Evolutionary conservation across 2,113 vertebrate genomes (phyloP).

Genomic region (Grus americana): DNA sequence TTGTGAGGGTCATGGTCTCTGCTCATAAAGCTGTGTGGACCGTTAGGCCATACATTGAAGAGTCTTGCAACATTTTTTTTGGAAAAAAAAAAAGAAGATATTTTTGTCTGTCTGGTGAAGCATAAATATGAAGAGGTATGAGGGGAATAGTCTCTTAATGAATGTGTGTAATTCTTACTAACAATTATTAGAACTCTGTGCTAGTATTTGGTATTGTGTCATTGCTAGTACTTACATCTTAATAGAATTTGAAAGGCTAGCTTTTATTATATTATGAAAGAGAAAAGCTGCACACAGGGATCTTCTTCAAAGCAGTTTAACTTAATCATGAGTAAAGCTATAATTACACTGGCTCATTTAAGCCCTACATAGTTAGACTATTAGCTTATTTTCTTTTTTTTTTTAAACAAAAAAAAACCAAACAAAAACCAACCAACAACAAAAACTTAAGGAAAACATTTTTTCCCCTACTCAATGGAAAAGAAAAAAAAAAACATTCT

Average conservation of each 20-base stretch:
- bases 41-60: not conserved
- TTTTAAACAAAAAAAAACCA: not conserved
- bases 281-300: not conserved
- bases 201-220: not conserved
- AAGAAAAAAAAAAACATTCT: not conserved
- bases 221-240: not conserved
- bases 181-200: not conserved
- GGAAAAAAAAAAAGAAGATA: too few relatives aligned
- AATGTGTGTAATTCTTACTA: not conserved
- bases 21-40: not conserved
- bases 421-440: not conserved
- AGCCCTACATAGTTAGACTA: not conserved
- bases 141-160: not conserved
- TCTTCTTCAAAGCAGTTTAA: not conserved
- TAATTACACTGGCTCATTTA: not conserved
- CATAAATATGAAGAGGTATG: not conserved
- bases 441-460: not conserved
- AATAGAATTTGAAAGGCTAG: not conserved
- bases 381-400: not conserved
- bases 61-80: not conserved
- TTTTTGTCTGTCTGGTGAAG: not conserved
- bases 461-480: not conserved
- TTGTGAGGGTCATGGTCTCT: not conserved
- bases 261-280: not conserved
- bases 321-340: not conserved